Base-by-base conservation (phyloP, 2,797 vertebrate genomes). In the Todus mexicanus region DNA sequence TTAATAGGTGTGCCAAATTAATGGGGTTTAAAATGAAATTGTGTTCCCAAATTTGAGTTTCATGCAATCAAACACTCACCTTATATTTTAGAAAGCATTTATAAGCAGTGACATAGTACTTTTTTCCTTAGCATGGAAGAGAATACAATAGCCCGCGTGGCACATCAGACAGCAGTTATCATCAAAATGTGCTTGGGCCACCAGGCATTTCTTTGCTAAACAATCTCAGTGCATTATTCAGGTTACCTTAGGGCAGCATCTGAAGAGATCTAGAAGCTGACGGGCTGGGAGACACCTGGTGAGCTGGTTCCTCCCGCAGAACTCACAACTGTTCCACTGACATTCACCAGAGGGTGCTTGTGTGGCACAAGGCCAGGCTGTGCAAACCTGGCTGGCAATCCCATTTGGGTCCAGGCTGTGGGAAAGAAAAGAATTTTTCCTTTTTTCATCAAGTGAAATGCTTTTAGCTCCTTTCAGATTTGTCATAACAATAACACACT, bases 401-500 rank as follows among this genome's bases (percentile, higher is more conserved):
- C n/a, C 33, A 65, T 71, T 83, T 53, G 72, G 68, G 48, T 68
- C 53, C 60, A 33, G 48, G 29, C 80, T 91, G 38, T 76, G 84
- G 57, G 53, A 94, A 94, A 93, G 73, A 33, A 93, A 93, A 72
- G 61, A 61, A 57, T 54, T 80, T 93, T 31, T 89, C 53, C 31
- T 75, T 89, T 94, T 93, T 73, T 66, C 42, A 73, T 64, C 71
- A 68, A 65, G 9, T 75, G 31, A 96, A 96, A 94, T 88, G 95
- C 96, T 97, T 97, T 97, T 96, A 96, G 89, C 72, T 90, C 71
- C 77, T 89, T 92, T 95, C 83, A 95, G 66, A 68, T 89, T 93
- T 92, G 91, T 96, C 94, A 92, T 92, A 97, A 96, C 90, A 96
- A 90, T 38, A 90, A 65, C 66, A 87, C 59, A 89, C 70, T 96